Evolutionary conservation across 2,888 invertebrate species (phyloP), one percentile per base, ranked within the genome.

Genomic region (Rhimphoctona megacephalus): DNA sequence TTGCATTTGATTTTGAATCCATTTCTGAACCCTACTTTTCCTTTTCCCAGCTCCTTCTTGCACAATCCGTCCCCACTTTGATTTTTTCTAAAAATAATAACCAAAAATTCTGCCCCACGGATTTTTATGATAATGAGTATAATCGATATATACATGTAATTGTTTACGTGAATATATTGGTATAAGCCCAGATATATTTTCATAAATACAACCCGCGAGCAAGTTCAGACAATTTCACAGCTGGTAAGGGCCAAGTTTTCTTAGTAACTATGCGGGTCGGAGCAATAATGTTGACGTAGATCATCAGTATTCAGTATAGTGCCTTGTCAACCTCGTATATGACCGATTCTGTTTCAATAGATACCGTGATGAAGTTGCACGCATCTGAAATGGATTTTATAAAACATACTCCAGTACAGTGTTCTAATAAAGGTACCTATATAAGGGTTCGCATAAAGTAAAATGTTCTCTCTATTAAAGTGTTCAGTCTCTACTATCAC

Each of bases 1-100:
- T 80, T 77, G 67, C 66, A 61, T 70, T 36, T 64, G 78, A 25
- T 81, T 54, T 72, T 54, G 64, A 69, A 82, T 83, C 67, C 49
- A 14, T 66, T n/a, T 85, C 43, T 57, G 17, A 70, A 81, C n/a
- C 46, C 22, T 61, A 25, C n/a, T 52, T 33, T 17, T 36, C 49
- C 39, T 81, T 25, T 67, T 61, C 33, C n/a, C 64, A 49, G 49
- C 43, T 69, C 69, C 57, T 30, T 36, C 22, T 22, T 9, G 8
- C 36, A 2, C 9, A 19, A 14, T 70, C 46, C n/a, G 0, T 33
- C 2, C 6, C 5, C 36, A 9, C 39, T 6, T 39, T 14, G 25
- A 22, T 69, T 39, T 25, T 43, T 39, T 43, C 67, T 6, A 9
- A 6, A 33, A 54, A 54, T 54, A 52, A 22, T 39, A 9, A 36